Percentiles rank a stretch among this genome's conserved stretches.
These are phyloP conservation scores for Notoglanidium macrostoma DNA, from an alignment of 2,797 vertebrate genomes.

Conservation along the genomic window DNA sequence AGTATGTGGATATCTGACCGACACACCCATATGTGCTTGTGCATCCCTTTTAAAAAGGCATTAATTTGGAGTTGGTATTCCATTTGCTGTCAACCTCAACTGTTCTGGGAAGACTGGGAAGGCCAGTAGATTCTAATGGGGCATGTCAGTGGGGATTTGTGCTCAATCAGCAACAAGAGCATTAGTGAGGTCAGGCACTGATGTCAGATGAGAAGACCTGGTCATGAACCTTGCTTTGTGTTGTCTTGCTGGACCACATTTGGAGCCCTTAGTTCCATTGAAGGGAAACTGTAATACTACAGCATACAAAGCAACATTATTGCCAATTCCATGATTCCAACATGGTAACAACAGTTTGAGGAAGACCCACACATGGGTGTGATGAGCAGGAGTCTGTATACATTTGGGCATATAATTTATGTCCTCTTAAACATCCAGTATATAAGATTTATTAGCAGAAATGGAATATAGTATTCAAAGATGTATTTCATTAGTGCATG, in stretches of 20 bases:
- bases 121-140: too few species aligned
- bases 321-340: not conserved
- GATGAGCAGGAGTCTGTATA: not conserved
- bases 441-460: too few species aligned
- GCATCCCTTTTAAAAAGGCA: not conserved
- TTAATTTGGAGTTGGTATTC: too few species aligned
- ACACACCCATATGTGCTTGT: not conserved
- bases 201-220: not conserved
- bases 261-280: not conserved
- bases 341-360: not conserved
- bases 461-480: too few species aligned
- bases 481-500: too few species aligned
- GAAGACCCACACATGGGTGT: not conserved
- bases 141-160: not conserved
- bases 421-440: not conserved
- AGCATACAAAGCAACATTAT: too few species aligned
- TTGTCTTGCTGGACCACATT: not conserved
- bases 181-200: not conserved
- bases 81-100: not conserved
- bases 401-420: not conserved
- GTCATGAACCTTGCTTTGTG: not conserved
- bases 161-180: not conserved
- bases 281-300: not conserved
- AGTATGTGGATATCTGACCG: too few species aligned
- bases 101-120: not conserved